A percentile compares a stretch with the other conserved stretches of the same genome.
These are phyloP conservation scores for Tyrannus savana DNA, from an alignment of 2,113 vertebrate genomes.

Conservation along the genomic window DNA sequence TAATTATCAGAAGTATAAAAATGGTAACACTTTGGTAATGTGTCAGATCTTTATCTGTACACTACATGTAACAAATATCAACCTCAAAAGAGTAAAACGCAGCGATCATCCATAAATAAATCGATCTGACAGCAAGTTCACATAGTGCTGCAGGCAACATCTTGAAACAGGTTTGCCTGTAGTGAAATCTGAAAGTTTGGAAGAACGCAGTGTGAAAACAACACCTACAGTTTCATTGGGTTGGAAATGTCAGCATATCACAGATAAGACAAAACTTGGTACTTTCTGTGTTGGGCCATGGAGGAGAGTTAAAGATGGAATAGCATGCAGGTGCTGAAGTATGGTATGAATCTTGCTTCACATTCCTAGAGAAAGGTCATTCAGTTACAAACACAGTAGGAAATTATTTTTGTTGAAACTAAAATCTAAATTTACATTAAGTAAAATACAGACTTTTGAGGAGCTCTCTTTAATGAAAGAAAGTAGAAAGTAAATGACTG, in stretches of 20 bases:
- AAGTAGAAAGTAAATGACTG: background rate
- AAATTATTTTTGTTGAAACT: slow-evolving; percentile 19
- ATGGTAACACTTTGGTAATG: background rate
- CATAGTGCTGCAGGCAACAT: slow-evolving; percentile 45
- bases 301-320: slow-evolving; percentile 34
- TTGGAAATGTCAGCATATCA: background rate
- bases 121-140: slow-evolving; percentile 53
- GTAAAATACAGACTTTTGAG: background rate
- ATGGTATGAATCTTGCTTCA: background rate
- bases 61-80: background rate
- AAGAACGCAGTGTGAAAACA: slow-evolving; percentile 6
- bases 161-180: slow-evolving; percentile 52
- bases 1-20: background rate
- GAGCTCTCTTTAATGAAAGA: background rate
- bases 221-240: background rate
- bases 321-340: background rate
- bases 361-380: slow-evolving; percentile 11
- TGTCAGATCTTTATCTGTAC: background rate
- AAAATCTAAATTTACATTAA: background rate
- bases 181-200: slow-evolving; percentile 28
- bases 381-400: background rate
- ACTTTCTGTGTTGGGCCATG: background rate
- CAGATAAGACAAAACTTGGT: background rate
- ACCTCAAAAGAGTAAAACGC: slow-evolving; percentile 25
- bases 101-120: slow-evolving; percentile 48